phyloP scores from a whole-genome alignment of 2,113 vertebrate genomes.

The Grantiella picta region DNA sequence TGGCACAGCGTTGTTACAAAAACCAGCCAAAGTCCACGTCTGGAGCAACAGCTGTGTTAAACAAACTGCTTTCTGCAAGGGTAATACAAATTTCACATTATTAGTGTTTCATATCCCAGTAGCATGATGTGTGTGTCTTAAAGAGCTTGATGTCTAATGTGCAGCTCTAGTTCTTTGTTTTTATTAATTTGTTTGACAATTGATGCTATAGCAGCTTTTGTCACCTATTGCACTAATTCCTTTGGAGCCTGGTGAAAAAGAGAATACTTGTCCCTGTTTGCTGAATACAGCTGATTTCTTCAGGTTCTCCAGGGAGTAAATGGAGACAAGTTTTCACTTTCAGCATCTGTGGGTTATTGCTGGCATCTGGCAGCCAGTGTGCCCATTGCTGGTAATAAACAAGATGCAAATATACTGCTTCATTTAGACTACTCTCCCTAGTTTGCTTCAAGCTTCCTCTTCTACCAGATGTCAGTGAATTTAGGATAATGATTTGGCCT shows the following conservation, averaged over 20 bases:
- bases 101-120: background rate
- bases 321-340: background rate
- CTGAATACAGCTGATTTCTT: background rate
- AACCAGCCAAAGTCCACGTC: background rate
- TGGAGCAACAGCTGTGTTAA: background rate
- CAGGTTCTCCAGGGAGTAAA: background rate
- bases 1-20: background rate
- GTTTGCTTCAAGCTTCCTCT: background rate
- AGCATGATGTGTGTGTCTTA: background rate
- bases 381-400: background rate
- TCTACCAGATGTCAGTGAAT: background rate
- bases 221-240: background rate
- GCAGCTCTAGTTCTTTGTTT: background rate
- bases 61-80: background rate
- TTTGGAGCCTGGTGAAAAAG: background rate
- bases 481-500: background rate
- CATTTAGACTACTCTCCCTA: background rate
- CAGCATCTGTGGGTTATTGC: background rate
- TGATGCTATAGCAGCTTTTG: background rate
- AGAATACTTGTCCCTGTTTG: background rate
- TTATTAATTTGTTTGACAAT: constrained; percentile 3
- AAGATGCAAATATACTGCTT: background rate
- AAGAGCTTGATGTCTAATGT: background rate
- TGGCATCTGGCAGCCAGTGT: background rate
- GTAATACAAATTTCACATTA: background rate